Conservation (phyloP, 2,113 vertebrate species). For the Callorhinus ursinus region DNA sequence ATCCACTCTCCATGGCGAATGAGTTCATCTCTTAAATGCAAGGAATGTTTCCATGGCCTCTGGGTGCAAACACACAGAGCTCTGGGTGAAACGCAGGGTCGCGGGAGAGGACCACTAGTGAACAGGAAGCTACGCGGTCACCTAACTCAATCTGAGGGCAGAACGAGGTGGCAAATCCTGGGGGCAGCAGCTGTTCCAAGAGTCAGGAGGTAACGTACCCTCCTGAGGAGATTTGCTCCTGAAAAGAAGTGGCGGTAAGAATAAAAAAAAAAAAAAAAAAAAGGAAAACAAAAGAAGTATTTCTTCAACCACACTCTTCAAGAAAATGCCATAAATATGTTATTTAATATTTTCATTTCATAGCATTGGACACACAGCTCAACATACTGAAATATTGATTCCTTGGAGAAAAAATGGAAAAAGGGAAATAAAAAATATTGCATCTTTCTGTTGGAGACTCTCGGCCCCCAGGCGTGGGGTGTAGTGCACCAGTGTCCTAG, state of each 20-base stretch:
- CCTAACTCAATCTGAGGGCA: conserved; percentile 25
- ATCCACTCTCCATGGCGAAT: neutral
- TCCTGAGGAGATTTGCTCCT: conserved; percentile 34
- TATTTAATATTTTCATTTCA: conserved; percentile 61
- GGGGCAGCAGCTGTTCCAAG: neutral
- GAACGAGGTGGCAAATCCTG: neutral
- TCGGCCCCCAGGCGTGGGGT: conserved; percentile 63
- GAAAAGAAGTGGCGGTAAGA: conserved; percentile 25
- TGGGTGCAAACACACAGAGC: neutral
- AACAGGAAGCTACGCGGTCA: neutral
- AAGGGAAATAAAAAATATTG: conserved; percentile 79
- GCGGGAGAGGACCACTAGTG: neutral
- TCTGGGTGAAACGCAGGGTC: neutral
- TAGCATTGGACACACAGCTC: conserved; percentile 76
- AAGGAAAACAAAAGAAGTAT: conserved; percentile 21
- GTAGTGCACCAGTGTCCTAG: conserved; percentile 73
- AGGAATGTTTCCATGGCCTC: conserved; percentile 53
- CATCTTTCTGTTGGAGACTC: conserved; percentile 78
- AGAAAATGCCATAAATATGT: conserved; percentile 77
- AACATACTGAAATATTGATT: conserved; percentile 72
- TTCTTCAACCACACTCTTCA: conserved; percentile 59
- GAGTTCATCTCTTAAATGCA: conserved; percentile 26
- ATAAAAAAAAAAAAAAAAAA: conserved; percentile 45
- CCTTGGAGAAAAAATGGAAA: conserved; percentile 56
- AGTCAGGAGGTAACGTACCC: neutral